Conservation (phyloP, 2,888 invertebrate species). For the Mantis religiosa region DNA sequence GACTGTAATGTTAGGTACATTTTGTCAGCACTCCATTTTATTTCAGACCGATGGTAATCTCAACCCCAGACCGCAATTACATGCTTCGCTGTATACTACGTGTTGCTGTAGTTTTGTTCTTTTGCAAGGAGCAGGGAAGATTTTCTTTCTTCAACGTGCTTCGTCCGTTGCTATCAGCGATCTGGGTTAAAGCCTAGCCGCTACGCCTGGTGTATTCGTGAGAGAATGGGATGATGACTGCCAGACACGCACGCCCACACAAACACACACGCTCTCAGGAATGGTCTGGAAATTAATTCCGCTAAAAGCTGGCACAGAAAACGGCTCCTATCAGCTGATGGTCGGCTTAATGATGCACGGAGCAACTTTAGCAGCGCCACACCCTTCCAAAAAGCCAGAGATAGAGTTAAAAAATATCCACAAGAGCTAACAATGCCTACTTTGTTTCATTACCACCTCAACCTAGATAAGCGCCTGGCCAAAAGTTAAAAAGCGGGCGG, state of each 20-base stretch:
- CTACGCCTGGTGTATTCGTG: not conserved
- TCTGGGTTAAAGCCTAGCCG: not conserved
- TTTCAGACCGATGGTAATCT: not conserved
- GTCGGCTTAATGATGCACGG: constrained; percentile 7
- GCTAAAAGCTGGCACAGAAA: constrained; percentile 11
- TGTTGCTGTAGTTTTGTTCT: not conserved
- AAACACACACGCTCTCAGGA: constrained; percentile 1
- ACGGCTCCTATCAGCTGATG: constrained; percentile 8
- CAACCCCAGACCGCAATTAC: not conserved
- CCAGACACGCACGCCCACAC: not conserved
- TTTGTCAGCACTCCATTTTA: not conserved
- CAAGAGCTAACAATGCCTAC: not conserved
- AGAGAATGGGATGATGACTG: not conserved
- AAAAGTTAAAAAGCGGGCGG: not conserved
- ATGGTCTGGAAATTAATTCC: constrained; percentile 8
- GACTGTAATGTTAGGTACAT: too few species aligned
- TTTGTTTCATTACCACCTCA: not conserved
- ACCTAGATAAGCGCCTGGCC: not conserved
- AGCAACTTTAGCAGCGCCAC: not conserved
- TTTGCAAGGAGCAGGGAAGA: not conserved
- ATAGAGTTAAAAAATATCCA: not conserved
- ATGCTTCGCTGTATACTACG: not conserved
- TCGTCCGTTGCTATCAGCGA: not conserved
- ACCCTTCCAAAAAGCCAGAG: not conserved
- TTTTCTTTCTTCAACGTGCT: not conserved